Base-by-base conservation (phyloP, 2,113 vertebrate genomes). In the Mystacornis crossleyi region DNA sequence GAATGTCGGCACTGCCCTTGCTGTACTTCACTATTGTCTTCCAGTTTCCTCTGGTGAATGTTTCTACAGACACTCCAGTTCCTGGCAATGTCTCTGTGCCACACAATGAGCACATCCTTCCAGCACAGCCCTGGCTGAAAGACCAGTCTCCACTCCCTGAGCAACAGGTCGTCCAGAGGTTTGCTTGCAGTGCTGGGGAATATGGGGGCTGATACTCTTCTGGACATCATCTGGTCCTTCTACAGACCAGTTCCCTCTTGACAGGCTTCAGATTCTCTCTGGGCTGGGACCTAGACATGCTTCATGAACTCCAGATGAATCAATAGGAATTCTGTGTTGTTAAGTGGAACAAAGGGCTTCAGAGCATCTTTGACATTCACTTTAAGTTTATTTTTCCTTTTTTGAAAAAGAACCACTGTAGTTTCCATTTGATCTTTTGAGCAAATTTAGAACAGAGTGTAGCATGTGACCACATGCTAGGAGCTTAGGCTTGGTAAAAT, bases 371-470 rank as follows among this genome's bases (percentile, higher is more conserved):
- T 91, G 80, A 48, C 31, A 82, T 79, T 85, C 2, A 2, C 34
- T 81, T 80, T n/a, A 48, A 77, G 72, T 89, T 91, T 75, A 40
- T 28, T 92, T 92, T 90, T 40, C 31, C 2, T 11, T 34, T 77
- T 79, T 65, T 55, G 13, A 25, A 78, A 77, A 73, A 72, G n/a
- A 78, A 40, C 8, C 4, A 24, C 14, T 81, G 47, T 23, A 38
- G 36, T 73, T 91, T 75, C 33, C 28, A 28, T 73, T 80, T 65
- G 67, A 61, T 70, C 40, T 95, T 75, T 69, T 70, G 55, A 60
- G 33, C 47, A 83, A 81, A 70, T 83, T 60, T 70, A 53, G 65
- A 90, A 24, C 34, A 86, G 36, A 74, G 19, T 47, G 18, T 48
- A 82, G 58, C 53, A 55, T 16, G 29, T 53, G 57, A 25, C 64